These are phyloP conservation scores for Drosophila silvestris DNA, from an alignment of 2,888 invertebrate species.

Conservation along the genomic window DNA sequence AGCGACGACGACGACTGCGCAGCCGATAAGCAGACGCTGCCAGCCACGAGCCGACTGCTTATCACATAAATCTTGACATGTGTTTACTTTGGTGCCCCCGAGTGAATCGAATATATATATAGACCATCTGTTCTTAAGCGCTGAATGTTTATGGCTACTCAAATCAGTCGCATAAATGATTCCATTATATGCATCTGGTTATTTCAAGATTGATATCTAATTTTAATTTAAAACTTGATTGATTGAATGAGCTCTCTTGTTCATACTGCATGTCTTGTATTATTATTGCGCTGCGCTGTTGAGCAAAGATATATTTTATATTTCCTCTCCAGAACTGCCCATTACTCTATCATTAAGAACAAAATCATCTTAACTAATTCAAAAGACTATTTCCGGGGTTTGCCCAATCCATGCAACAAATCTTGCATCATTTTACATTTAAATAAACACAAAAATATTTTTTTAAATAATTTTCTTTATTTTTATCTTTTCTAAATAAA, in stretches of 20 bases:
- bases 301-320: background rate
- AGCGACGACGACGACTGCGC: conserved; percentile 13
- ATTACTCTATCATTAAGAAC: background rate
- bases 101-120: conserved; percentile 31
- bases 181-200: conserved; percentile 3
- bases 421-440: background rate
- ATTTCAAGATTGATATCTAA: background rate
- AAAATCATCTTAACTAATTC: too few species aligned
- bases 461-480: background rate
- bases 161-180: conserved; percentile 17
- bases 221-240: background rate
- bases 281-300: background rate
- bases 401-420: background rate
- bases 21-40: conserved; percentile 35
- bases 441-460: too few species aligned
- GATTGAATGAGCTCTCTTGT: background rate
- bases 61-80: conserved; percentile 54
- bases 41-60: conserved; percentile 21
- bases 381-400: too few species aligned
- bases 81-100: conserved; percentile 18
- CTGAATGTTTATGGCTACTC: background rate
- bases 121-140: conserved; percentile 11
- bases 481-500: background rate
- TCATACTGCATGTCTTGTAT: background rate
- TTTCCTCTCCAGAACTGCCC: background rate